Evolutionary conservation across 2,888 invertebrate genomes (phyloP).

Genomic region (Corythucha ciliata): DNA sequence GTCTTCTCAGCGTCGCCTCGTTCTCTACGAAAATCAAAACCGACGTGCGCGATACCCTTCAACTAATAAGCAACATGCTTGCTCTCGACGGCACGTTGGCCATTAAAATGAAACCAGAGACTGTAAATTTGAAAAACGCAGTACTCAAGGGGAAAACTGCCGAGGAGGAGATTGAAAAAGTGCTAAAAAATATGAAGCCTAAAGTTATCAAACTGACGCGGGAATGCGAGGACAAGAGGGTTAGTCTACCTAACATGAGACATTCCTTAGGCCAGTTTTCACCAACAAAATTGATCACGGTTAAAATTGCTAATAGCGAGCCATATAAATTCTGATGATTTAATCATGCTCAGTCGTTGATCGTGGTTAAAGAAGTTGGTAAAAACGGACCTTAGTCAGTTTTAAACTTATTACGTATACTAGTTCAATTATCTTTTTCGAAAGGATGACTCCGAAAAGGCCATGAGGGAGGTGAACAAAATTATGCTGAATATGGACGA

Average conservation of each 20-base stretch:
- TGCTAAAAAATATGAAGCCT: constrained; percentile 14
- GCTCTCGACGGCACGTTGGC: constrained; percentile 19
- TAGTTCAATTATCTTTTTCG: not conserved
- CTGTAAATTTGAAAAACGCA: constrained; percentile 15
- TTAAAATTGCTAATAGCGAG: too few species aligned
- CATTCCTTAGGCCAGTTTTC: too few species aligned
- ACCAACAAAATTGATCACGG: too few species aligned
- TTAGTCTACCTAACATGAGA: too few species aligned
- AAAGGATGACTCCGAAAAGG: constrained; percentile 20
- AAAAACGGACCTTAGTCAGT: too few species aligned
- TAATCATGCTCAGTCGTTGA: too few species aligned
- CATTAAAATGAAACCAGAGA: constrained; percentile 14
- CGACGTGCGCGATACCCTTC: constrained; percentile 7
- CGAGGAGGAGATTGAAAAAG: constrained; percentile 20
- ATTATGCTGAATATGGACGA: constrained; percentile 19
- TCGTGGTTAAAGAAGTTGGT: too few species aligned
- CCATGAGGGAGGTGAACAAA: constrained; percentile 21
- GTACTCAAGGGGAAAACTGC: constrained; percentile 19
- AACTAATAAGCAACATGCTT: constrained; percentile 13
- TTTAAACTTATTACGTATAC: too few species aligned
- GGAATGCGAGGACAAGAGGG: constrained; percentile 18
- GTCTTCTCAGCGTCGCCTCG: not conserved
- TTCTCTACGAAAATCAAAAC: constrained; percentile 7
- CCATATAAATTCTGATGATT: too few species aligned
- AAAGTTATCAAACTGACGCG: constrained; percentile 13